These are phyloP conservation scores for Neosilurus hyrtlii DNA, from an alignment of 2,797 vertebrate species.

Conservation along the genomic window DNA sequence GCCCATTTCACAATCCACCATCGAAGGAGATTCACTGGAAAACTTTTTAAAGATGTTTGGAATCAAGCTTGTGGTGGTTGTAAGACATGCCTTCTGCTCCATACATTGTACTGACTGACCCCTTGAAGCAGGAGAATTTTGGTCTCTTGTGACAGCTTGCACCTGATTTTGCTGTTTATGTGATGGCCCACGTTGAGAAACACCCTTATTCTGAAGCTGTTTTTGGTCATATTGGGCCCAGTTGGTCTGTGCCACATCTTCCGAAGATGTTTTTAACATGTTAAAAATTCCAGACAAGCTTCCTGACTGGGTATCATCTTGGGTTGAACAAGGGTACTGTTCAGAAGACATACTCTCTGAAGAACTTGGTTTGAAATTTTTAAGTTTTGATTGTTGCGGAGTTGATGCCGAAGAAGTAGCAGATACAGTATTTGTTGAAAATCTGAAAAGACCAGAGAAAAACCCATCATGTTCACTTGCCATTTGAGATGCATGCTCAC, in stretches of 20 bases:
- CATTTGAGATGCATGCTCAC: conserved; percentile 63
- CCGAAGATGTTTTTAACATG: conserved; percentile 67
- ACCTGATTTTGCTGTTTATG: conserved; percentile 46
- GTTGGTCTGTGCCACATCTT: conserved; percentile 55
- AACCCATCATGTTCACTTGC: conserved; percentile 63
- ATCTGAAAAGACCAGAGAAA: conserved; percentile 74
- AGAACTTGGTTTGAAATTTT: conserved; percentile 35
- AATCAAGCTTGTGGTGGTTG: conserved; percentile 38
- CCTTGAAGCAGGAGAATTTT: conserved; percentile 57
- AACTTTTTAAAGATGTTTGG: conserved; percentile 49
- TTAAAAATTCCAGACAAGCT: conserved; percentile 69
- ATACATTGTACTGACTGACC: conserved; percentile 34
- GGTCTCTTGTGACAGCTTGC: conserved; percentile 57
- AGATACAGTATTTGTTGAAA: conserved; percentile 74
- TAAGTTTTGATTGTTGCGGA: conserved; percentile 50
- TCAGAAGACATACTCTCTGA: conserved; percentile 46
- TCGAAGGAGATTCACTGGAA: conserved; percentile 30
- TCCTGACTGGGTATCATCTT: conserved; percentile 59
- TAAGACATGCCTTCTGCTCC: conserved; percentile 42
- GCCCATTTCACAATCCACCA: conserved; percentile 44
- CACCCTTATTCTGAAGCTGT: conserved; percentile 49
- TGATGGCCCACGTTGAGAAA: conserved; percentile 44
- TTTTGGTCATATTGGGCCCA: conserved; percentile 51
- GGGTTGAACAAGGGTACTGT: conserved; percentile 42
- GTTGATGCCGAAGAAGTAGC: conserved; percentile 49